Evolutionary conservation across 2,888 invertebrate species (phyloP).

Genomic region (Rutpela maculata): DNA sequence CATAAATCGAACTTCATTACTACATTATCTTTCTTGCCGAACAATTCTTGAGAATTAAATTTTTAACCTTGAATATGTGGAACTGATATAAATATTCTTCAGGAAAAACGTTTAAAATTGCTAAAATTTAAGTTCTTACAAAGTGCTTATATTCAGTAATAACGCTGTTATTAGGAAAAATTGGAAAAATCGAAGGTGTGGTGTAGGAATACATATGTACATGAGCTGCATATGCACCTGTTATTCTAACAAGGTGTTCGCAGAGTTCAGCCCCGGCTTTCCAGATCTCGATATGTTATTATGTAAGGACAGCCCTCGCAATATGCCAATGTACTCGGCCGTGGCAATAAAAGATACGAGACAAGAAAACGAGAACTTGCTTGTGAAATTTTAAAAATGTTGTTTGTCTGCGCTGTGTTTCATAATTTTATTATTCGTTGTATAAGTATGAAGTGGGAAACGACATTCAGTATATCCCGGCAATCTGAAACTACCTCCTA

Average conservation of each 20-base stretch:
- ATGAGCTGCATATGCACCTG: constrained; percentile 38
- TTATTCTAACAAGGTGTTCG: constrained; percentile 37
- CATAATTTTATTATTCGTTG: background rate
- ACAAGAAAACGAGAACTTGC: constrained; percentile 15
- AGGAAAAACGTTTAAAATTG: no score
- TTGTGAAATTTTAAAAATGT: constrained; percentile 17
- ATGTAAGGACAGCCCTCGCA: constrained; percentile 43
- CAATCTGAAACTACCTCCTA: no score
- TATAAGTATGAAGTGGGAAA: background rate
- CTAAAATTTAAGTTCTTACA: no score
- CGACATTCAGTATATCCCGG: no score
- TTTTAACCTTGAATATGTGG: no score
- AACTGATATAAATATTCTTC: no score
- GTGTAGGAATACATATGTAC: constrained; percentile 30
- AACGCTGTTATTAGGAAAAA: no score
- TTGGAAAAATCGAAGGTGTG: constrained; percentile 4
- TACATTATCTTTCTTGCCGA: no score
- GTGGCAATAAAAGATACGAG: constrained; percentile 31
- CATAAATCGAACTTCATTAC: no score
- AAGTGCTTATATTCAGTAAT: no score
- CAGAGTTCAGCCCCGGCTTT: constrained; percentile 21
- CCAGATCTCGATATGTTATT: constrained; percentile 40
- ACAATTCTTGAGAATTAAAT: no score
- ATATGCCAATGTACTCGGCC: constrained; percentile 40
- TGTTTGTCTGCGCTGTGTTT: background rate